A percentile compares a stretch with the other conserved stretches of the same genome.
Conservation (phyloP, 2,113 vertebrate species). For the Struthio camelus region DNA sequence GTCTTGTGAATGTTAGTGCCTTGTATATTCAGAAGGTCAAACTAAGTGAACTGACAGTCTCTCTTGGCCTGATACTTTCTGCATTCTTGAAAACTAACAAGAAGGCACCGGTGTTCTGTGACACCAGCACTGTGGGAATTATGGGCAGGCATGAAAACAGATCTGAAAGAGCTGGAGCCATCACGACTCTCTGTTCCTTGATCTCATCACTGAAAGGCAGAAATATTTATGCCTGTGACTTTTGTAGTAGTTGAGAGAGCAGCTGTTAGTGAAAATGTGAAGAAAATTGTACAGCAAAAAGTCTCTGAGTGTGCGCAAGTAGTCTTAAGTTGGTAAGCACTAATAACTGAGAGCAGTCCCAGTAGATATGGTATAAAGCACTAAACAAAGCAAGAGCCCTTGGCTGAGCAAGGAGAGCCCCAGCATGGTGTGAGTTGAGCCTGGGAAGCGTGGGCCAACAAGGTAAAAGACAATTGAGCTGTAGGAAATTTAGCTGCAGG, state of each 20-base stretch:
- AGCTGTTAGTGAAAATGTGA: neutral
- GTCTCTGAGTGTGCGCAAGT: neutral
- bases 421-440: neutral
- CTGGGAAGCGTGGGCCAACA: neutral
- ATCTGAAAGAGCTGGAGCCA: neutral
- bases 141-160: neutral
- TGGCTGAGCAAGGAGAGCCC: neutral
- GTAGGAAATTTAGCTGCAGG: too few relatives aligned
- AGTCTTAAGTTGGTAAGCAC: neutral
- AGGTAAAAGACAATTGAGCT: neutral
- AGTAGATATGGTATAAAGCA: neutral
- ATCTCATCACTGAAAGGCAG: neutral
- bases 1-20: neutral
- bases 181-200: neutral
- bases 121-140: neutral
- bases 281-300: neutral
- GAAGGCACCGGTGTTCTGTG: neutral
- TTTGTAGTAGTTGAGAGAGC: neutral
- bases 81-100: neutral
- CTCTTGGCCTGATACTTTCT: neutral
- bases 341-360: neutral
- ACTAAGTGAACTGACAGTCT: rapidly evolving
- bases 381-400: neutral
- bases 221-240: neutral
- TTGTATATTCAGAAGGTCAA: too few relatives aligned